Base-by-base conservation (phyloP, 2,797 vertebrate genomes). In the Eremophila alpestris region DNA sequence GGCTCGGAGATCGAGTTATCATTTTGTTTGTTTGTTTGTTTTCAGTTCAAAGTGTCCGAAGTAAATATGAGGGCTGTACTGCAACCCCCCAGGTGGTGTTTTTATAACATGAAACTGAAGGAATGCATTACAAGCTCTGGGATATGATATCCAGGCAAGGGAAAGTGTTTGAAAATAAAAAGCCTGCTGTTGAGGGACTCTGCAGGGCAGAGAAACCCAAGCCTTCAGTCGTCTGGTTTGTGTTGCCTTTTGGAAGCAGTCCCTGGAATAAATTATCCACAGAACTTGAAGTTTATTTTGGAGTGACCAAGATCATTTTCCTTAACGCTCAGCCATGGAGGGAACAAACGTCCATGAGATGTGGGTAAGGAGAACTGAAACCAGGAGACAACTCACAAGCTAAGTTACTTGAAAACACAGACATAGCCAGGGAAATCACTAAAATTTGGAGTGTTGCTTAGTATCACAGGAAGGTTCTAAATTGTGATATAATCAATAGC, bases 151-250 rank as follows among this genome's bases (percentile, higher is more conserved):
- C 19, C 83, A 93, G 48, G 63, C 77, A 74, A 55, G 74, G 36
- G 41, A 87, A 93, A 93, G 32, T 65, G 59, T 69, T 73, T 55
- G 40, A 82, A 90, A 87, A 89, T 69, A 81, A 90, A 93, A 90
- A 69, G 5, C 14, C 29, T 90, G 70, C 40, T 90, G n/a, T 67
- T 90, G 70, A 73, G 60, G 74, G 55, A 73, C 55, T 84, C 75
- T 11, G 29, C 56, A 84, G 63, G 20, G 32, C 36, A 84, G 51
- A 90, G 83, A 89, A 95, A 89, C 65, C 16, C 32, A 79, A 82
- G n/a, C n/a, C 30, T 68, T 94, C 8, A 13, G 30, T 34, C 0
- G 10, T 73, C 86, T 90, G 81, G 67, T 89, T 94, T 90, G 40
- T 48, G 38, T 69, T 92, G 67, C 48, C 27, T 73, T 87, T 87